Base-by-base conservation (phyloP, 2,113 vertebrate genomes). In the Psilopsiagon aurifrons region DNA sequence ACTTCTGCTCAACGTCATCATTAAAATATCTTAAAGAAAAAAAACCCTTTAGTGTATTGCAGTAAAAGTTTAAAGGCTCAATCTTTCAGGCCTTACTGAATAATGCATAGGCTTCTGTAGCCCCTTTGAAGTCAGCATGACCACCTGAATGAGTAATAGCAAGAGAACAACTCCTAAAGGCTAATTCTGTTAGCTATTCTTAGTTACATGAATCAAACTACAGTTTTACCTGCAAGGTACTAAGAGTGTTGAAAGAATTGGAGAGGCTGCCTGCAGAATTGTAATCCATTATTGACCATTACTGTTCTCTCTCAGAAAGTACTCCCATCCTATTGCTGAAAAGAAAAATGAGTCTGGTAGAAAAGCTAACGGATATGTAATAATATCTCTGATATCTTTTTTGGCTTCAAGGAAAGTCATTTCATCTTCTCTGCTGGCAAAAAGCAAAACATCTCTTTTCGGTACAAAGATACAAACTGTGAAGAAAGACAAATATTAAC, bases 321-420 rank as follows among this genome's bases (percentile, higher is more conserved):
- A 89, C 66, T 96, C 83, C 74, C 62, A 63, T 85, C 73, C n/a
- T 75, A 82, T 91, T 85, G 39, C 80, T 91, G 31, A 55, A 88
- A 85, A 91, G 83, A 95, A 96, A 98, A 97, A 97, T 88, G 67
- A 97, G 91, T 49, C 41, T 73, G 51, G 47, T 85, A 90, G 74
- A 93, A 94, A 96, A 95, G 52, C 67, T 77, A 86, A 91, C 6
- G 7, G 54, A 75, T 64, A 67, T 41, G 33, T 91, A 85, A 96
- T 96, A 92, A 95, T 88, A 93, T 94, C 97, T 97, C 92, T 90
- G 81, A 76, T 94, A 83, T 91, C 78, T 80, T 95, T 95, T 97
- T 94, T 89, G 41, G 44, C 81, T 97, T 95, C 68, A 88, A 96
- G 86, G 82, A 95, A 98, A 97, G 46, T 90, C 6, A 91, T 97